Percentiles rank a stretch among this genome's conserved stretches.
Evolutionary conservation across 2,797 vertebrate genomes (phyloP).

Genomic region (Cyclopterus lumpus): DNA sequence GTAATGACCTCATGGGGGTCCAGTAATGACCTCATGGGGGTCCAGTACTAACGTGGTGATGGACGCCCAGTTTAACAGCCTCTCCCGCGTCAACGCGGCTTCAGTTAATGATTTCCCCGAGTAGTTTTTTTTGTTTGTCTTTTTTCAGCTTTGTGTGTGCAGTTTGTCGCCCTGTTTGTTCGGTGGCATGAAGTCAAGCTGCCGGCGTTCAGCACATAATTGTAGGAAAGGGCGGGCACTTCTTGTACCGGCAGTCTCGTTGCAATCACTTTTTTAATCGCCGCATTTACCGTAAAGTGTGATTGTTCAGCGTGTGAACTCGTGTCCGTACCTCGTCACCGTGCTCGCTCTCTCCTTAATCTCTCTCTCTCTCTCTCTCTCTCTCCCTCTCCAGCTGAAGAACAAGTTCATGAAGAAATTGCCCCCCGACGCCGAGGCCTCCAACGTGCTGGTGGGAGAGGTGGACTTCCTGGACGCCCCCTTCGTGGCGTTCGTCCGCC

Average conservation of each 20-base stretch:
- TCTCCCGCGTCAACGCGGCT: too few species aligned
- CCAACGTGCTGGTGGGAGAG: slow-evolving; percentile 96
- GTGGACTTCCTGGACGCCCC: slow-evolving; percentile 95
- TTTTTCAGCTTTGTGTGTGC: neutral
- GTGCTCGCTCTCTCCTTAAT: too few species aligned
- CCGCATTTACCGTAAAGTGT: neutral
- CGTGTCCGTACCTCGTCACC: too few species aligned
- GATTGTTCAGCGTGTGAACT: too few species aligned
- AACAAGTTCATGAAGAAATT: slow-evolving; percentile 99
- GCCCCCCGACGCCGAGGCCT: slow-evolving; percentile 96
- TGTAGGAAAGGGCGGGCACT: slow-evolving; percentile 44
- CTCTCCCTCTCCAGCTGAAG: slow-evolving; percentile 85
- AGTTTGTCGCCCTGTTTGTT: slow-evolving; percentile 10
- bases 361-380: neutral
- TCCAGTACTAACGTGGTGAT: too few species aligned
- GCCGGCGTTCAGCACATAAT: slow-evolving; percentile 39
- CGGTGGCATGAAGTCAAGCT: slow-evolving; percentile 40
- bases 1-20: too few species aligned
- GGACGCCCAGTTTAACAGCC: too few species aligned
- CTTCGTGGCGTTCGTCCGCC: slow-evolving; percentile 96
- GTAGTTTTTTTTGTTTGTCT: neutral
- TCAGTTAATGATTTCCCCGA: slow-evolving; percentile 58
- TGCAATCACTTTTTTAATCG: slow-evolving; percentile 7
- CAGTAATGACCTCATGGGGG: too few species aligned
- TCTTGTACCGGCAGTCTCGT: neutral